A percentile compares a stretch with the other conserved stretches of the same genome.
Evolutionary conservation across 2,888 invertebrate genomes (phyloP).

Genomic region (Melanostoma mellinum): DNA sequence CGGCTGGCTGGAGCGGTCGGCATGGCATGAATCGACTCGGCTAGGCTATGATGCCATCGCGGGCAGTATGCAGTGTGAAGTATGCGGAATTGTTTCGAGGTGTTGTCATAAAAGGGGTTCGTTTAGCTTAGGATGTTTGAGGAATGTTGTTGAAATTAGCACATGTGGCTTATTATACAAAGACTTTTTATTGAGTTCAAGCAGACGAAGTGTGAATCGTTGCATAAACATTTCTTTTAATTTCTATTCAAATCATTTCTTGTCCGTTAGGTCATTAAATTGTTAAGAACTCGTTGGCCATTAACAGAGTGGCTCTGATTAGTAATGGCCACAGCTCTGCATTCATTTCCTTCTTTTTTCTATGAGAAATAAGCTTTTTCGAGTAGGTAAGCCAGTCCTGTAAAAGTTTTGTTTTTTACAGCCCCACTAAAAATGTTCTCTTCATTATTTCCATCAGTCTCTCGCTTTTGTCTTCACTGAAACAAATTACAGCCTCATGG

Average conservation of each 20-base stretch:
- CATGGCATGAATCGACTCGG: not conserved
- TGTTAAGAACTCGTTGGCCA: no score
- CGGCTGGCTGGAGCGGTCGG: not conserved
- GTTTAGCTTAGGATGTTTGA: constrained; percentile 35
- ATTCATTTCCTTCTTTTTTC: no score
- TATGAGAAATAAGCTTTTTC: no score
- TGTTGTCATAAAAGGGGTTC: constrained; percentile 61
- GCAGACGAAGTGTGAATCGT: constrained; percentile 25
- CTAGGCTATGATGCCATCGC: constrained; percentile 18
- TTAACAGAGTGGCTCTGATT: no score
- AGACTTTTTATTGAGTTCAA: constrained; percentile 19
- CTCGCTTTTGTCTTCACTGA: no score
- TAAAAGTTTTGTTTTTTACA: no score
- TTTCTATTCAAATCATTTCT: not conserved
- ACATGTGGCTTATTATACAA: constrained; percentile 37
- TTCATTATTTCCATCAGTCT: no score
- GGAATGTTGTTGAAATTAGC: constrained; percentile 70
- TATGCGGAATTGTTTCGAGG: constrained; percentile 62
- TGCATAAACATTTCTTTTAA: not conserved
- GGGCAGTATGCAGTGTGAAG: constrained; percentile 5
- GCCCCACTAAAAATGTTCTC: no score
- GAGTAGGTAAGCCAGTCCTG: no score
- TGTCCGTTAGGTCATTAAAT: not conserved
- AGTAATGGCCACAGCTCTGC: no score
- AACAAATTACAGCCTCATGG: no score